A percentile compares a stretch with the other conserved stretches of the same genome.
These are phyloP conservation scores for Andinoacara biseriatus DNA, from an alignment of 2,113 vertebrate species.

Conservation along the genomic window DNA sequence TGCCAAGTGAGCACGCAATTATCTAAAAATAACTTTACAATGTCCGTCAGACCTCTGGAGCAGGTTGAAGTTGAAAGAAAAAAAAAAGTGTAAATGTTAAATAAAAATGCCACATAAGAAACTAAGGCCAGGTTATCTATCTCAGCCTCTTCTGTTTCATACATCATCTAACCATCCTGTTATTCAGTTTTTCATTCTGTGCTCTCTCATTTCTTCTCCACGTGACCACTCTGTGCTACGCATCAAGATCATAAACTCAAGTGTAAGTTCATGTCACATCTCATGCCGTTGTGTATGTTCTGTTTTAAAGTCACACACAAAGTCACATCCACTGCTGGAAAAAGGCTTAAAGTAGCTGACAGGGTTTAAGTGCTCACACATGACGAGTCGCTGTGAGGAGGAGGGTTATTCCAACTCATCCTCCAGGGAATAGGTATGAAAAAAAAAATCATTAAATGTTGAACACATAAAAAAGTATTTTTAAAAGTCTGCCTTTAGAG, in stretches of 20 bases:
- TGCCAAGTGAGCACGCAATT: conserved; percentile 75
- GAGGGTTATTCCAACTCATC: not conserved
- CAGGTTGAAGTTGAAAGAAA: not conserved
- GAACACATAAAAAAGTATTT: not conserved
- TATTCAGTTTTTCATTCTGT: conserved; percentile 21
- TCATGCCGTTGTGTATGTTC: not conserved
- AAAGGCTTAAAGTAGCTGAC: not conserved
- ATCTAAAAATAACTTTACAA: not conserved
- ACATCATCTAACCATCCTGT: not conserved
- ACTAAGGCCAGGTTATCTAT: not conserved
- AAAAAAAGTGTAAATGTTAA: not conserved
- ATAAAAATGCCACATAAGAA: not conserved
- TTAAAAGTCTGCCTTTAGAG: not conserved
- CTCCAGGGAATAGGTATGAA: accelerated
- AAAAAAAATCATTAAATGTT: not conserved
- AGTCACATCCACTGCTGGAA: not conserved
- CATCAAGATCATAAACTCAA: conserved; percentile 79
- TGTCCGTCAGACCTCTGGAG: too few species aligned
- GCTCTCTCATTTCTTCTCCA: conserved; percentile 19
- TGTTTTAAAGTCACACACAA: not conserved
- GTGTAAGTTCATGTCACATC: conserved; percentile 70
- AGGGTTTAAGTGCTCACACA: too few species aligned
- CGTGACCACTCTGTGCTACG: conserved; percentile 27
- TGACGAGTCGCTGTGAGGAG: too few species aligned
- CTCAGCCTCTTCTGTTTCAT: not conserved